Evolutionary conservation across 2,888 invertebrate genomes (phyloP), one percentile per base, ranked within the genome.

Genomic region (Strigamia maritima): DNA sequence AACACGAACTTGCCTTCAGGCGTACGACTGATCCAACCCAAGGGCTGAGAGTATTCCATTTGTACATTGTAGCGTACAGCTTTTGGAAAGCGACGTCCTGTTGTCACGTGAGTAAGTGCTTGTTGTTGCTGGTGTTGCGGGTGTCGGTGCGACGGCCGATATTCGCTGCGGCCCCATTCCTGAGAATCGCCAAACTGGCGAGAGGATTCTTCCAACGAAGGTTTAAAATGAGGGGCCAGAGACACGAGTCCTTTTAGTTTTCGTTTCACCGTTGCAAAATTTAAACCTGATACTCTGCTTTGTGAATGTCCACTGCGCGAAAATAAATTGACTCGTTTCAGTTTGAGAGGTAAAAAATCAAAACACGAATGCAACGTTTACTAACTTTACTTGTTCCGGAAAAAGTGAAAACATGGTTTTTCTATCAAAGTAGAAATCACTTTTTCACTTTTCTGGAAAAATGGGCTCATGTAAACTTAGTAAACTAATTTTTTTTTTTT

Each of bases 1-100:
- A 92, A 87, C 80, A 92, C 90, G 86, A 92, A 92, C 79, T 92
- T 90, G 75, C 92, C 92, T 84, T 92, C 92, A n/a, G 91, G 89
- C 26, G 92, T 90, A 75, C 92, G 89, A 81, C 91, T 91, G 82
- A 92, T 92, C 84, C 90, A 90, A 81, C 90, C 91, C 24, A 81
- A 79, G n/a, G 83, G 83, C 77, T 82, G 81, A 26, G 83, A 82
- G 81, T 83, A 84, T 75, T 84, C 83, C 81, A 84, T 82, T 78
- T 84, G 81, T 38, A 84, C 82, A 65, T 82, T 82, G 79, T 84
- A 83, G 38, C 82, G 81, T 35, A 82, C 82, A 75, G 81, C 77
- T 76, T 82, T 81, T 22, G 83, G 82, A 80, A 82, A 81, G 70
- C 81, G 82, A 49, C 82, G 81, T 80, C 80, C 54, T 76, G 54